Evolutionary conservation across 2,113 vertebrate species (phyloP), one percentile per base, ranked within the genome.

Genomic region (Rallus limicola): DNA sequence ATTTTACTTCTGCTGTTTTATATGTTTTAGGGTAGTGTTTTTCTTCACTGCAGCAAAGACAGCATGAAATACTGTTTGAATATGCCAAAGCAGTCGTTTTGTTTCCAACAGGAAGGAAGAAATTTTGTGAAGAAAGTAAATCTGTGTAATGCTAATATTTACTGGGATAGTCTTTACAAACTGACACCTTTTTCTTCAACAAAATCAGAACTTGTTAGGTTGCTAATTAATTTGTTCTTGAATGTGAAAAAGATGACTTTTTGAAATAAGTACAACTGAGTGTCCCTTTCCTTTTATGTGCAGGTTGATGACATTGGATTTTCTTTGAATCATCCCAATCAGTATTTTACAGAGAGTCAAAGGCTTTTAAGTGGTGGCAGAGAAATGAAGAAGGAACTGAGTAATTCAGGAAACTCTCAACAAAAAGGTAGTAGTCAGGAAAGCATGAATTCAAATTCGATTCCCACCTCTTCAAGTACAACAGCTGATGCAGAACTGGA

Each of bases 281-380:
- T 92, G 18, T 65, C 78, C 10, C 53, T 95, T 94, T 86, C 44
- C 33, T 96, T 95, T 62, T 67, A 21, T 60, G 6, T 88, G 62
- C 97, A 99, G 99, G 83, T 99, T 25, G 99, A 99, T 48, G 99
- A 99, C 34, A 87, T 98, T 53, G 98, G 97, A 11, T 99, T 99
- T 98, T 99, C 99, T 33, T 97, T 99, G 93, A 99, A 95, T 97
- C 99, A 99, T 93, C 99, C 99, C 13, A 99, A 99, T 98, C 99
- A 99, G 97, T 99, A 99, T 98, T 99, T 99, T 92, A 69, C 97
- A 14, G 99, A 99, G 97, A 99, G 99, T 94, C 98, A 98, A 82
- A 97, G 50, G 92, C 65, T 98, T 33, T 95, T 98, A 64, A 97
- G 3, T 69, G 98, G 97, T 68, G 95, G 94, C 38, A 99, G 97